Evolutionary conservation across 92 coral and sea anemone genomes (phyloP), one percentile per base, ranked within the genome.

Genomic region (Actinernus sp.): DNA sequence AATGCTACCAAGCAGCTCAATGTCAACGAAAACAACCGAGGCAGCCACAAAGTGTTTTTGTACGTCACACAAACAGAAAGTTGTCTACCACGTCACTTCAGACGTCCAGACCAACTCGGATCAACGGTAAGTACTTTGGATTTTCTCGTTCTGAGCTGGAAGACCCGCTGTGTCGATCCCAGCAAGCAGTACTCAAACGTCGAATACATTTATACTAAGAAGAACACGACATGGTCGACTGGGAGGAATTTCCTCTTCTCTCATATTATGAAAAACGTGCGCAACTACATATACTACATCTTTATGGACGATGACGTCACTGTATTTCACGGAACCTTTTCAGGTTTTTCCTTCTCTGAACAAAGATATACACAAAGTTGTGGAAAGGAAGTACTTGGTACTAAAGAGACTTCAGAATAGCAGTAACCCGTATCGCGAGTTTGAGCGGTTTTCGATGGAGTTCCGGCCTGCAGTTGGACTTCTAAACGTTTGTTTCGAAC

Each of bases 261-360:
- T 3, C 68, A 65, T 16, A 77, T 77, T 23, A 43, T 44, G 73
- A 62, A 52, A 16, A 39, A 45, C 1, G 26, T 53, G 31, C 20
- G 53, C 17, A 57, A 77, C 26, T 77, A 77, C 50, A 55, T 77
- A 9, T 77, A 77, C 37, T 77, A 77, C 36, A 77, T 76, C n/a
- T 76, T 76, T 20, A 76, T 76, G 83, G 83, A 76, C 47, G 83
- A 76, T 66, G 84, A 77, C 57, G 59, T 77, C 43, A 38, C 31
- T 77, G 49, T 62, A 77, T 30, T 71, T 51, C 24, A 52, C 84
- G 56, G 76, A 66, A 28, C 76, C 84, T 7, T 65, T 31, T 67
- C 84, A 77, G 53, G 66, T 77, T 12, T 47, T 51, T 31, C 39
- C 52, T 2, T 37, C 17, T 11, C 55, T 66, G 7, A 68, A 77